Conservation (phyloP, 2,888 invertebrate species). For the Ptychoptera albimana region DNA sequence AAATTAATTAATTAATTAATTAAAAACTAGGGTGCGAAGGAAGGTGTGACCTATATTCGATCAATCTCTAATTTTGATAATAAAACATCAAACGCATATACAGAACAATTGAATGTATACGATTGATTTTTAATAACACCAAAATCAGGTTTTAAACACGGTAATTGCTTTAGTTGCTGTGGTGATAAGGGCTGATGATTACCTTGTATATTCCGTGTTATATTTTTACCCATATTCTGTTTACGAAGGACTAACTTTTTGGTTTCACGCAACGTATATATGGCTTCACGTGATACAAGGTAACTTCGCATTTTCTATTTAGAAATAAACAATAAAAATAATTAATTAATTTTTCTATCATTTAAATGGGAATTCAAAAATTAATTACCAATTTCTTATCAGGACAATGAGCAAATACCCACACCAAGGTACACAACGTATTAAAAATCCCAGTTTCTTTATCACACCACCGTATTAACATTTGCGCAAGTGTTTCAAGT, state of each 20-base stretch:
- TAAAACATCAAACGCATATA: constrained; percentile 28
- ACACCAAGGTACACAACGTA: constrained; percentile 46
- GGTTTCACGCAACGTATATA: constrained; percentile 28
- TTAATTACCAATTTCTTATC: constrained; percentile 21
- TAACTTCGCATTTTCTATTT: constrained; percentile 25
- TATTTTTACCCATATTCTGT: constrained; percentile 29
- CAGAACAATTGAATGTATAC: constrained; percentile 27
- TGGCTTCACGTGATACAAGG: constrained; percentile 27
- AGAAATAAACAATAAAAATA: constrained; percentile 2
- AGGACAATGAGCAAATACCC: constrained; percentile 38
- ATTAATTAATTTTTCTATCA: not conserved
- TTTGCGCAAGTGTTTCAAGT: constrained; percentile 41
- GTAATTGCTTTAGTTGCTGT: constrained; percentile 13
- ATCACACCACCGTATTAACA: constrained; percentile 49
- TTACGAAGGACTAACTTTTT: constrained; percentile 29
- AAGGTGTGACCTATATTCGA: too few species aligned
- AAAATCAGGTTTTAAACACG: constrained; percentile 28
- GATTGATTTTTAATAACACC: constrained; percentile 25
- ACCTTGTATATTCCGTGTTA: constrained; percentile 14
- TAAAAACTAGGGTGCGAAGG: too few species aligned
- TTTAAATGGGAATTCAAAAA: not conserved
- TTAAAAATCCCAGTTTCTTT: constrained; percentile 47
- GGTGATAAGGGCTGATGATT: not conserved
- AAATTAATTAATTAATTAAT: not conserved
- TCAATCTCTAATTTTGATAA: constrained; percentile 23